Conservation (phyloP, 2,888 invertebrate genomes). For the Serrognathus titanus region DNA sequence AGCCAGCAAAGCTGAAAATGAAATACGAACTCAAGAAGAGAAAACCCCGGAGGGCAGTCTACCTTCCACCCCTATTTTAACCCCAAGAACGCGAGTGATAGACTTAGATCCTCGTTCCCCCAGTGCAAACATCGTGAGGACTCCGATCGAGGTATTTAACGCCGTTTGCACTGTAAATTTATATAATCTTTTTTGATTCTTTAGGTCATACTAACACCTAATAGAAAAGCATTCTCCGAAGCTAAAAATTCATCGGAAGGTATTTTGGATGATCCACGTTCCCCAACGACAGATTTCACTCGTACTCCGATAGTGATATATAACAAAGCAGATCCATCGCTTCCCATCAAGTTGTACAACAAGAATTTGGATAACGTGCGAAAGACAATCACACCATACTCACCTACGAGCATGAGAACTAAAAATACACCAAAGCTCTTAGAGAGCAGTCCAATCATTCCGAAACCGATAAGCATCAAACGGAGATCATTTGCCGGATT, state of each 20-base stretch:
- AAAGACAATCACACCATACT: conserved; percentile 15
- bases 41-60: conserved; percentile 17
- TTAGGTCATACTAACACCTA: not conserved
- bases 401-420: conserved; percentile 20
- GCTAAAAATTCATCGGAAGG: too few species aligned
- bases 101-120: conserved; percentile 58
- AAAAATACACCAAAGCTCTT: conserved; percentile 37
- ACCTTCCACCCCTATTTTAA: conserved; percentile 29
- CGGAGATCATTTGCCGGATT: conserved; percentile 49
- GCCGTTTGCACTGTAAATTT: too few species aligned
- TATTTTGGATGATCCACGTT: conserved; percentile 51
- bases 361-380: conserved; percentile 41
- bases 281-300: conserved; percentile 58
- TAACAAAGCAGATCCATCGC: conserved; percentile 5
- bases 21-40: conserved; percentile 12
- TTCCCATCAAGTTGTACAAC: conserved; percentile 35
- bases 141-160: conserved; percentile 50
- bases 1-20: conserved; percentile 24
- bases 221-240: not conserved
- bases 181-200: too few species aligned
- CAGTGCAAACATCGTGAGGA: conserved; percentile 57
- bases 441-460: conserved; percentile 37
- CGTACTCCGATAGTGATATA: conserved; percentile 54
- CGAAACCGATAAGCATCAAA: conserved; percentile 39
- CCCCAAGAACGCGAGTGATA: conserved; percentile 26